A percentile compares a stretch with the other conserved stretches of the same genome.
These are phyloP conservation scores for Vicugna pacos DNA, from an alignment of 2,113 vertebrate genomes.

Conservation along the genomic window DNA sequence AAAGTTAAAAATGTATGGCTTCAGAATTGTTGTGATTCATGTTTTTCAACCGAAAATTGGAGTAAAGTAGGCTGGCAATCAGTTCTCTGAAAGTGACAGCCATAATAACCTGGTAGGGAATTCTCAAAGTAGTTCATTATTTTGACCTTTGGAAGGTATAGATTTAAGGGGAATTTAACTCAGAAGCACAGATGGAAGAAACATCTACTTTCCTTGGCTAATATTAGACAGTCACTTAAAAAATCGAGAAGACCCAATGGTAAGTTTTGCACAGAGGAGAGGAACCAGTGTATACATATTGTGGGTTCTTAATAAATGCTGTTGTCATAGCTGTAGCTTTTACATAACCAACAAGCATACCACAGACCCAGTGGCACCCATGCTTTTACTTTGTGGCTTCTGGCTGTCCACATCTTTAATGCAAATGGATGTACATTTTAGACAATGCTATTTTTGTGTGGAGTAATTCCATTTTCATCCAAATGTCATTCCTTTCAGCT, in stretches of 20 bases:
- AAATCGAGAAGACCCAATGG: neutral
- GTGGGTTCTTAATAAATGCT: constrained; percentile 62
- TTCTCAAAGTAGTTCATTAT: constrained; percentile 47
- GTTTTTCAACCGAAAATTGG: neutral
- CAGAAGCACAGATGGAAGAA: neutral
- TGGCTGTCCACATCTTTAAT: constrained; percentile 67
- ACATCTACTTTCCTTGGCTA: constrained; percentile 18
- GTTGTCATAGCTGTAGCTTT: constrained; percentile 49
- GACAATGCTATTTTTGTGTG: constrained; percentile 38
- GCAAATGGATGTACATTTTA: constrained; percentile 58
- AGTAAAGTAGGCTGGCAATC: neutral
- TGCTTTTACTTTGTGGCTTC: constrained; percentile 70
- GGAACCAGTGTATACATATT: neutral
- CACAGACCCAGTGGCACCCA: constrained; percentile 60
- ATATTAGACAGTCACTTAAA: constrained; percentile 54
- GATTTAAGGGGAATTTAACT: constrained; percentile 59
- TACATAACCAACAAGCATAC: neutral
- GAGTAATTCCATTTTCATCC: constrained; percentile 48
- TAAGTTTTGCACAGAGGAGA: neutral
- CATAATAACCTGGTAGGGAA: neutral
- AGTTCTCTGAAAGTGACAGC: constrained; percentile 35
- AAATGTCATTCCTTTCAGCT: constrained; percentile 22
- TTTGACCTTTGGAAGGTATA: constrained; percentile 58
- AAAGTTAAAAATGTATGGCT: constrained; percentile 35
- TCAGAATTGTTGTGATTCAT: constrained; percentile 43